Evolutionary conservation across 1,140 invertebrate genomes (phyloP), one percentile per base, ranked within the genome.

Genomic region (Chymomyza costata): DNA sequence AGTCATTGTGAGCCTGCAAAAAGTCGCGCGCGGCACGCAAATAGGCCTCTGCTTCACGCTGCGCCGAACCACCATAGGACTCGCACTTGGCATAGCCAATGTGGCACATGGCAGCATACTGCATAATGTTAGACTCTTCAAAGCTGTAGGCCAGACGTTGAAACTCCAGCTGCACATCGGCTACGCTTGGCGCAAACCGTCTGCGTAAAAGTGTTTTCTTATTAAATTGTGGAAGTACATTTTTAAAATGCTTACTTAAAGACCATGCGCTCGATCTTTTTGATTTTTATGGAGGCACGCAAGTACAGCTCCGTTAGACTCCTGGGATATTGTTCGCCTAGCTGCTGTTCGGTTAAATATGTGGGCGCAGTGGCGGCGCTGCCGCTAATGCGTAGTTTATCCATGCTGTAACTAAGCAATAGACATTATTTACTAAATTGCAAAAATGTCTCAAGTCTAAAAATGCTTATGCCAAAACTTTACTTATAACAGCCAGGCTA

Each of bases 81-180:
- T 85, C 67, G 41, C 84, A 85, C 35, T 86, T 85, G 31, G 82
- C 76, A 21, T 55, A 83, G 13, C 84, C 84, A 10, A 84, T 62
- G 37, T 82, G 82, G 13, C 84, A 85, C 73, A 86, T 81, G 1
- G 65, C 84, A 14, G 84, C 84, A 38, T 86, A 86, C 46, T 85
- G 71, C 31, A 49, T 65, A 10, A 86, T 76, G n/a, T 68, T 63
- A 21, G 66, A 65, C 38, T 86, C 76, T 39, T 84, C 81, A 17
- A 86, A 86, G 18, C 57, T 70, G 31, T 70, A 61, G 5, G 84
- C 82, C 25, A 86, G 49, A 1, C 74, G 61, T 25, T 80, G 55
- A 21, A 84, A 86, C 17, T 85, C 82, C n/a, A 67, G 61, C 39
- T 80, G 64, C 1, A 85, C 81, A 31, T 85, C 84, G 0, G 45